A percentile compares a stretch with the other conserved stretches of the same genome.
Conservation (phyloP, 2,113 vertebrate genomes). For the Cyanoliseus patagonus region DNA sequence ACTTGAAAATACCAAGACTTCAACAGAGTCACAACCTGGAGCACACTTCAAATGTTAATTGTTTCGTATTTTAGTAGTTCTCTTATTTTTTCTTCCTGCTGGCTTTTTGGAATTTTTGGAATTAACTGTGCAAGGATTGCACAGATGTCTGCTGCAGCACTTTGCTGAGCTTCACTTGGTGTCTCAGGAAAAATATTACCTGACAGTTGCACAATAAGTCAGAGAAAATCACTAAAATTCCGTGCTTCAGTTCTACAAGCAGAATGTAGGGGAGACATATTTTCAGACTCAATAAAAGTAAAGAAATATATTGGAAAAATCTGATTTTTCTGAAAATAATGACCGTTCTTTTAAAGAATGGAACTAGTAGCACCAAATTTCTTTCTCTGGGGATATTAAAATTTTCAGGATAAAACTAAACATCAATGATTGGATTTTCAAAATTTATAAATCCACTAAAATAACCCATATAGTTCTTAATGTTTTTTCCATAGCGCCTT, state of each 20-base stretch:
- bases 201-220: background rate
- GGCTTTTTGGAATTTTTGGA: background rate
- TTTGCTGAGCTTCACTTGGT: background rate
- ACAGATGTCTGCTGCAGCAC: background rate
- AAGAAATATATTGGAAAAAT: background rate
- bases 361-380: background rate
- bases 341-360: background rate
- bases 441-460: background rate
- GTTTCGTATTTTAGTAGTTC: background rate
- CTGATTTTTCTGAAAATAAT: background rate
- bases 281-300: background rate
- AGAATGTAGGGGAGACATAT: background rate
- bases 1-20: background rate
- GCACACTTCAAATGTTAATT: background rate
- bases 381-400: background rate
- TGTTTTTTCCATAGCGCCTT: background rate
- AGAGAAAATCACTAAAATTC: background rate
- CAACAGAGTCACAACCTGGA: constrained; percentile 12
- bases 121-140: background rate
- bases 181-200: background rate
- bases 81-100: background rate
- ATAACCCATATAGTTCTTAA: background rate
- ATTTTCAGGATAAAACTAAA: background rate
- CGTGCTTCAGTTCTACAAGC: background rate
- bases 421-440: background rate